Evolutionary conservation across 2,888 invertebrate genomes (phyloP).

Genomic region (Bellardia pandia): DNA sequence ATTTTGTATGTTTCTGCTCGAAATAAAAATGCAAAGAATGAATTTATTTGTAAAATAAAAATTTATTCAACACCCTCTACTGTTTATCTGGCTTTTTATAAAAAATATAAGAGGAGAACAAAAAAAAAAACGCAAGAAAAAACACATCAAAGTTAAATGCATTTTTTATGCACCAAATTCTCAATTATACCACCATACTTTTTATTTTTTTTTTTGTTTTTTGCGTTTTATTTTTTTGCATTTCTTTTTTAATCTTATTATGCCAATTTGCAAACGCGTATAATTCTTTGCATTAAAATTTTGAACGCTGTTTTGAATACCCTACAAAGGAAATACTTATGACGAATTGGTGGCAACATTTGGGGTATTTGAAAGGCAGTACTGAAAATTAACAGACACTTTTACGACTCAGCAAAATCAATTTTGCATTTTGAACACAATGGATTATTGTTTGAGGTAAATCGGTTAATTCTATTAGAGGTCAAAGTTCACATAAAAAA

Average conservation of each 20-base stretch:
- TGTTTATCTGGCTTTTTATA: constrained; percentile 47
- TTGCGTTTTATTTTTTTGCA: constrained; percentile 14
- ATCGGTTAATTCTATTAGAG: too few relatives aligned
- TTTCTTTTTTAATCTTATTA: constrained; percentile 39
- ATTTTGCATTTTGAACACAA: too few relatives aligned
- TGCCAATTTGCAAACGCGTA: constrained; percentile 54
- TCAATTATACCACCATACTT: constrained; percentile 43
- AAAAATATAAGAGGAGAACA: constrained; percentile 12
- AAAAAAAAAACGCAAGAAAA: constrained; percentile 21
- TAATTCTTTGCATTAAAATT: constrained; percentile 56
- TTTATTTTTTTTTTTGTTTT: constrained; percentile 19
- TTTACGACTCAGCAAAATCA: too few relatives aligned
- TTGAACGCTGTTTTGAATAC: constrained; percentile 12
- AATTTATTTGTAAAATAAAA: constrained; percentile 45
- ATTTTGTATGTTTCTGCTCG: neutral
- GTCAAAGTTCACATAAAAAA: too few relatives aligned
- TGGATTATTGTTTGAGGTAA: too few relatives aligned
- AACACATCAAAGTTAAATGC: constrained; percentile 70
- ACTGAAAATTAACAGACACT: too few relatives aligned
- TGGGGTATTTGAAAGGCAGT: too few relatives aligned
- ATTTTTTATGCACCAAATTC: constrained; percentile 53
- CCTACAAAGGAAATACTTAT: neutral
- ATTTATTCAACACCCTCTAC: constrained; percentile 67
- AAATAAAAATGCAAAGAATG: constrained; percentile 4
- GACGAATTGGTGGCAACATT: too few relatives aligned